Evolutionary conservation across 2,888 invertebrate genomes (phyloP).

Genomic region (Drosophila sordidula): DNA sequence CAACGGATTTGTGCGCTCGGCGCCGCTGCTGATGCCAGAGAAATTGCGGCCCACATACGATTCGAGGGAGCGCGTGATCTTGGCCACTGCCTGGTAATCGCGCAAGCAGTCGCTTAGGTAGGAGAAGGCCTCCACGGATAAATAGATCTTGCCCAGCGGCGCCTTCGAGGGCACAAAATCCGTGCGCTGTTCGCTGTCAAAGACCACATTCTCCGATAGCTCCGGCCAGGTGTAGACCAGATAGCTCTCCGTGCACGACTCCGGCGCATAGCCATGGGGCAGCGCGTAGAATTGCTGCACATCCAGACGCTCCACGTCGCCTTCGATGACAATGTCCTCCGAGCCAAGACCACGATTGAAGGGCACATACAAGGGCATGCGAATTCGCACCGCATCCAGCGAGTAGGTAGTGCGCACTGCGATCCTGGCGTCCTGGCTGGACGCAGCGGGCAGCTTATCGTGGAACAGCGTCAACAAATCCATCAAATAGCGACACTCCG

Average conservation of each 20-base stretch:
- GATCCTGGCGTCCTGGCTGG: slow-evolving; percentile 87
- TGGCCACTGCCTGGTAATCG: slow-evolving; percentile 89
- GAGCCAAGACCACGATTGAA: slow-evolving; percentile 63
- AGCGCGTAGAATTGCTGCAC: slow-evolving; percentile 86
- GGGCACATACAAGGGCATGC: slow-evolving; percentile 77
- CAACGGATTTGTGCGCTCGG: slow-evolving; percentile 87
- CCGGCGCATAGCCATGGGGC: slow-evolving; percentile 94
- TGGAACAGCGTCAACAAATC: slow-evolving; percentile 95
- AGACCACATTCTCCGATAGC: slow-evolving; percentile 92
- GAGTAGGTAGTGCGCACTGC: slow-evolving; percentile 89
- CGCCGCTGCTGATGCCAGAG: slow-evolving; percentile 86
- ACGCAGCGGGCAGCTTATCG: slow-evolving; percentile 91
- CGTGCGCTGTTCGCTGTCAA: slow-evolving; percentile 94
- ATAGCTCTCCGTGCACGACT: slow-evolving; percentile 92
- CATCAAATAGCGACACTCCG: slow-evolving; percentile 92
- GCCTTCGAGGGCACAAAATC: slow-evolving; percentile 94
- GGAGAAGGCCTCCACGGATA: slow-evolving; percentile 90
- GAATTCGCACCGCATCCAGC: slow-evolving; percentile 84
- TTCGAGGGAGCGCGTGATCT: slow-evolving; percentile 63
- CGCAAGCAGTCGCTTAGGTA: slow-evolving; percentile 91
- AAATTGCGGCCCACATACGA: slow-evolving; percentile 82
- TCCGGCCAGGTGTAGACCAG: slow-evolving; percentile 94
- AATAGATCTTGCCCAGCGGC: slow-evolving; percentile 88
- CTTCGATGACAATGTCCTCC: slow-evolving; percentile 60
- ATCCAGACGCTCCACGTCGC: slow-evolving; percentile 47